A percentile compares a stretch with the other conserved stretches of the same genome.
Evolutionary conservation across 64 coral and sea anemone species (phyloP).

Genomic region (Montipora foliosa): DNA sequence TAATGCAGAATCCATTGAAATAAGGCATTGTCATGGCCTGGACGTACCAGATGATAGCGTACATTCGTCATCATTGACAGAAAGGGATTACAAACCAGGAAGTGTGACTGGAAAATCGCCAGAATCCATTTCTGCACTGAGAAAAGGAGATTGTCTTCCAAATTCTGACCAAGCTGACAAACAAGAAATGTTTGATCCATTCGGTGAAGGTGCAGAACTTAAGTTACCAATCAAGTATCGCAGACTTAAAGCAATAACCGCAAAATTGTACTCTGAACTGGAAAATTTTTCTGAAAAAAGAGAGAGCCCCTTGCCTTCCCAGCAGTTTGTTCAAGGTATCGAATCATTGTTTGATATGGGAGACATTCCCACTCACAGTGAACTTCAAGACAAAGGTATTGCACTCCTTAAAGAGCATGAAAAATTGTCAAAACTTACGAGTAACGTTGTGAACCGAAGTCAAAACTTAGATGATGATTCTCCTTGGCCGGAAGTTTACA

Average conservation of each 20-base stretch:
- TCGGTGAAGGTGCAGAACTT: background rate
- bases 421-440: slow-evolving; percentile 3
- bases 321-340: slow-evolving; percentile 11
- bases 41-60: no score
- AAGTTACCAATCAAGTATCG: slow-evolving; percentile 30
- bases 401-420: slow-evolving; percentile 38
- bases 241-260: slow-evolving; percentile 19
- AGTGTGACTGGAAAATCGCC: background rate
- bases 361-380: background rate
- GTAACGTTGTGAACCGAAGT: slow-evolving; percentile 5
- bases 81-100: background rate
- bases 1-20: background rate
- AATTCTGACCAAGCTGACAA: background rate
- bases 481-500: slow-evolving; percentile 23
- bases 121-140: background rate
- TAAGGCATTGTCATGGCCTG: no score
- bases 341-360: slow-evolving; percentile 7
- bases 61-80: background rate
- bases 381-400: background rate
- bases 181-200: slow-evolving; percentile 31
- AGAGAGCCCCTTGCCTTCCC: background rate
- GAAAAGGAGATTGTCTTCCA: background rate
- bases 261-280: slow-evolving; percentile 20
- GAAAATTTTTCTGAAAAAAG: background rate
- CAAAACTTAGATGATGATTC: slow-evolving; percentile 18